Evolutionary conservation across 2,113 vertebrate species (phyloP).

Genomic region (Alces alces): DNA sequence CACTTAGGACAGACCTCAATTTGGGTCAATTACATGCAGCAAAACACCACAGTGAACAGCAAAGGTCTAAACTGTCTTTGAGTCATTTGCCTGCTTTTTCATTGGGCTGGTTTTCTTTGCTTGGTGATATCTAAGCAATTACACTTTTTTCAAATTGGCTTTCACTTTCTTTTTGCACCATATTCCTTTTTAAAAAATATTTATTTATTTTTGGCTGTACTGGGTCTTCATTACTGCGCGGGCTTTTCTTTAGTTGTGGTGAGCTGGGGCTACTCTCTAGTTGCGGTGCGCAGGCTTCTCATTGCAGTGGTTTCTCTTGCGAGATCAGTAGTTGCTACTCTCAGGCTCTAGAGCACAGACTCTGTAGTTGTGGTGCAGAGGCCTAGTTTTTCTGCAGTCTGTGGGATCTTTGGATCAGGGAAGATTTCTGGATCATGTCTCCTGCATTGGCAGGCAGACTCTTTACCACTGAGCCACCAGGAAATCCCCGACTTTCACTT

Average conservation of each 20-base stretch:
- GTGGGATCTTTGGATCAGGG: neutral
- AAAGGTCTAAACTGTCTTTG: neutral
- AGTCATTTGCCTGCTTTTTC: neutral
- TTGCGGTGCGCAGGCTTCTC: neutral
- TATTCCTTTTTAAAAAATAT: neutral
- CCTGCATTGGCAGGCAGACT: neutral
- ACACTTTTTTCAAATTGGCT: neutral
- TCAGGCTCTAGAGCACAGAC: neutral
- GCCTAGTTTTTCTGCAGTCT: neutral
- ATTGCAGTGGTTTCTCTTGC: accelerated
- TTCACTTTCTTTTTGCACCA: neutral
- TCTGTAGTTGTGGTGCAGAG: neutral
- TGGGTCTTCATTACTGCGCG: accelerated
- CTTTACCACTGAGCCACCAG: neutral
- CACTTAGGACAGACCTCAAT: neutral
- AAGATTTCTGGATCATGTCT: neutral
- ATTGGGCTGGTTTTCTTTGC: neutral
- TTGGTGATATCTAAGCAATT: neutral
- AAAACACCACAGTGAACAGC: neutral
- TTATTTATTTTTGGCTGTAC: accelerated
- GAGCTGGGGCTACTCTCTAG: neutral
- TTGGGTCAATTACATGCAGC: neutral
- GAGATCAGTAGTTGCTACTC: neutral
- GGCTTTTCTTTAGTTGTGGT: accelerated
- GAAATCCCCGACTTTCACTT: neutral